Base-by-base conservation (phyloP, 2,888 invertebrate species). In the Leucozona laternaria region DNA sequence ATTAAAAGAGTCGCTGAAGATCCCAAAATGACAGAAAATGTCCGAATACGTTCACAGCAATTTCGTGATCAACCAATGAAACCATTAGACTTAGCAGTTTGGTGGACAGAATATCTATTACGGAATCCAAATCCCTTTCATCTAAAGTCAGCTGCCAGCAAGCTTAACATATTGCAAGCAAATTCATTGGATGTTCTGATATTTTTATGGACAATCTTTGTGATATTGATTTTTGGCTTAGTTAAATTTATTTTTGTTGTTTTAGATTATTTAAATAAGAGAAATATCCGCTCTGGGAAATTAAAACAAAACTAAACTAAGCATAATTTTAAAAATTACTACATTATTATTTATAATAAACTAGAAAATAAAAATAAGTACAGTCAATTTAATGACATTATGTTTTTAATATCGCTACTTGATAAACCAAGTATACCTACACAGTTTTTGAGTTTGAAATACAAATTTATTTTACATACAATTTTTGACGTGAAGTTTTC, bases 31-130 rank as follows among this genome's bases (percentile, higher is more conserved):
- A 17, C 48, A 0, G 50, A 79, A 28, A 89, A 87, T 48, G 92
- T 92, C 4, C 91, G 92, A 86, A 90, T 90, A 80, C 89, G 93
- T 17, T 93, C 93, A 2, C 90, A 88, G 25, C 89, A 92, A 55
- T 94, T 93, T 90, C 91, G 90, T 70, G 94, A 94, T 89, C 93
- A 94, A 1, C 93, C 93, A 0, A 90, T 94, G 88, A 90, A 93
- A 2, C 94, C 95, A 0, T 91, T 94, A 20, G 93, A 94, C 15
- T 94, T 94, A 17, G 93, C 95, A 4, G 91, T 94, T 2, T 94
- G 94, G 91, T 95, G 95, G 95, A 92, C 94, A n/a, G 95, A 95
- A 89, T 94, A 95, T 88, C 93, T 94, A 0, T 93, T 94, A 0
- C 90, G 93, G 8, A 93, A 94, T 17, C 91, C 91, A 13, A 94